Conservation (phyloP, 2,797 vertebrate genomes). For the Limosa lapponica region DNA sequence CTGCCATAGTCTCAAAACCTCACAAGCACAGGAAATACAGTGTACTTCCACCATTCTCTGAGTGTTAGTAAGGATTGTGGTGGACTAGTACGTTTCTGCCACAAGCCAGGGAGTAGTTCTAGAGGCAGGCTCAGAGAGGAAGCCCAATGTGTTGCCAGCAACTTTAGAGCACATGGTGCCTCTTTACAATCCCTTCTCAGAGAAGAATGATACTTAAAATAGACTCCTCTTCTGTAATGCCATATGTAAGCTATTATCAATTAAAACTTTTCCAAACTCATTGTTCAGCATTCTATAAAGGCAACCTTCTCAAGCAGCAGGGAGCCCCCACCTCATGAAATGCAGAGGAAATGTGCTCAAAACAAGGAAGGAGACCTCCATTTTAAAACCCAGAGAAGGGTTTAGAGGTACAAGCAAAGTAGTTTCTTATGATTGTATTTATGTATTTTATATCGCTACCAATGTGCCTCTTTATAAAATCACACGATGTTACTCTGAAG, state of each 20-base stretch:
- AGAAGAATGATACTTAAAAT: constrained; percentile 42
- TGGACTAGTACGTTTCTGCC: background rate
- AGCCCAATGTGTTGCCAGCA: background rate
- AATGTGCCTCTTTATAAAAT: background rate
- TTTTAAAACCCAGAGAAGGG: background rate
- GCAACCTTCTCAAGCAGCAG: constrained; percentile 1
- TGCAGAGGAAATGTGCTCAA: background rate
- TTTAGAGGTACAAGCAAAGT: background rate
- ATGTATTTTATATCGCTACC: background rate
- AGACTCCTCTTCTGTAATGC: background rate
- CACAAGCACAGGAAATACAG: background rate
- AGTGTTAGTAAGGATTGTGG: background rate
- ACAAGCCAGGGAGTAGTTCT: background rate
- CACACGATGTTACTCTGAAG: background rate
- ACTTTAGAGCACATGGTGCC: background rate
- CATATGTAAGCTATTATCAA: constrained; percentile 53
- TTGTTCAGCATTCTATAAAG: constrained; percentile 45
- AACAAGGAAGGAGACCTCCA: background rate
- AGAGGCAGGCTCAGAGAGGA: background rate
- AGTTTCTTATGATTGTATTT: background rate
- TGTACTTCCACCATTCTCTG: background rate
- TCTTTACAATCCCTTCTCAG: constrained; percentile 9
- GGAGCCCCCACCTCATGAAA: background rate
- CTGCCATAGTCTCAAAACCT: background rate
- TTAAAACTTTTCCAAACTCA: constrained; percentile 26